These are phyloP conservation scores for Eolophus roseicapilla DNA, from an alignment of 2,113 vertebrate species.

Conservation along the genomic window DNA sequence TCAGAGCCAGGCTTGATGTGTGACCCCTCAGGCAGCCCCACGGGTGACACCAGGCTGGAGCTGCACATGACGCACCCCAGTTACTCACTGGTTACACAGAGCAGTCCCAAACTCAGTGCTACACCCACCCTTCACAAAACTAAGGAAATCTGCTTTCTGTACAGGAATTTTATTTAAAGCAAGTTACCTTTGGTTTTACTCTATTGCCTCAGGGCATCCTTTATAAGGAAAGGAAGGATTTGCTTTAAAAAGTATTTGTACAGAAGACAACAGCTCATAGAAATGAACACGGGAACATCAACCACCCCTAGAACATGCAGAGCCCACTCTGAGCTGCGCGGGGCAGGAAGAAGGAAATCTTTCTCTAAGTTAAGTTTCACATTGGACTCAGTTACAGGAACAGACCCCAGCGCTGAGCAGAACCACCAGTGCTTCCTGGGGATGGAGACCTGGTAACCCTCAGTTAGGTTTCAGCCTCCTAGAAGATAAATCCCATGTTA, in stretches of 20 bases:
- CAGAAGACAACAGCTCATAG: conserved; percentile 25
- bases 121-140: neutral
- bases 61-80: neutral
- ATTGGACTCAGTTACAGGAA: neutral
- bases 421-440: fast-evolving
- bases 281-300: neutral
- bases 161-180: conserved; percentile 62
- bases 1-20: neutral
- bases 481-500: neutral
- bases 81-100: fast-evolving
- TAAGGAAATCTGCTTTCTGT: neutral
- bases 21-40: fast-evolving
- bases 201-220: conserved; percentile 45
- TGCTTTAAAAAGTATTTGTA: conserved; percentile 59
- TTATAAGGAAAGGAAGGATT: conserved; percentile 18
- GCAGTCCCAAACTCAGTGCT: neutral
- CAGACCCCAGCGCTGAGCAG: neutral
- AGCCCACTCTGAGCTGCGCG: neutral
- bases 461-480: neutral
- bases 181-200: conserved; percentile 26
- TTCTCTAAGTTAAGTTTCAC: neutral
- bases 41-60: neutral
- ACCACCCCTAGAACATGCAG: conserved; percentile 30
- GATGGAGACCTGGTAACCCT: fast-evolving
- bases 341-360: neutral